phyloP scores from a whole-genome alignment of 2,113 vertebrate genomes.

The Tympanuchus pallidicinctus region DNA sequence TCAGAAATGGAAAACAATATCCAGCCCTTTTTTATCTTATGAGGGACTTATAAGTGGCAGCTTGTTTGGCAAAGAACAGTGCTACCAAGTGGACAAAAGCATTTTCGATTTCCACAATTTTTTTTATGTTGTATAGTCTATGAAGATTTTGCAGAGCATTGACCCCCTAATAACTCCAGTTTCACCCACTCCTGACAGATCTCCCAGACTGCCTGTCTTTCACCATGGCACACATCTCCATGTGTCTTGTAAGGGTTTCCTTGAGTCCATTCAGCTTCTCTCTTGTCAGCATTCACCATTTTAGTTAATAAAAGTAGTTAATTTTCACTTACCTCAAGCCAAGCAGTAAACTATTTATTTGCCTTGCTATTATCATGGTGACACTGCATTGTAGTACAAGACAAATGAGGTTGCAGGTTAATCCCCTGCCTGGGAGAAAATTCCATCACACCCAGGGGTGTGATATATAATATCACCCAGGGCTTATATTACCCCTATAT shows the following conservation, averaged over 20 bases:
- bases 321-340: not conserved
- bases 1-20: not conserved
- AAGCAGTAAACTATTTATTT: not conserved
- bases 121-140: rapidly evolving
- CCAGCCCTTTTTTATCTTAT: not conserved
- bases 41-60: not conserved
- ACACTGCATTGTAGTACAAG: not conserved
- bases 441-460: not conserved
- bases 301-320: not conserved
- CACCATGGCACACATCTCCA: not conserved
- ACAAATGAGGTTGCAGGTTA: not conserved
- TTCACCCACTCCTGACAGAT: too few species aligned
- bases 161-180: rapidly evolving
- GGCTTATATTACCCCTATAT: not conserved
- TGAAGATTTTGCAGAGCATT: not conserved
- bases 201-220: not conserved
- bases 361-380: not conserved
- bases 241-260: not conserved
- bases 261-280: not conserved
- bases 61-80: not conserved
- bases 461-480: too few species aligned
- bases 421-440: not conserved
- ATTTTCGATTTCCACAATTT: not conserved
- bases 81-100: rapidly evolving
- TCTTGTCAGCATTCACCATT: not conserved